phyloP scores from a whole-genome alignment of 2,113 vertebrate species.

The Hippocampus barbouri region DNA sequence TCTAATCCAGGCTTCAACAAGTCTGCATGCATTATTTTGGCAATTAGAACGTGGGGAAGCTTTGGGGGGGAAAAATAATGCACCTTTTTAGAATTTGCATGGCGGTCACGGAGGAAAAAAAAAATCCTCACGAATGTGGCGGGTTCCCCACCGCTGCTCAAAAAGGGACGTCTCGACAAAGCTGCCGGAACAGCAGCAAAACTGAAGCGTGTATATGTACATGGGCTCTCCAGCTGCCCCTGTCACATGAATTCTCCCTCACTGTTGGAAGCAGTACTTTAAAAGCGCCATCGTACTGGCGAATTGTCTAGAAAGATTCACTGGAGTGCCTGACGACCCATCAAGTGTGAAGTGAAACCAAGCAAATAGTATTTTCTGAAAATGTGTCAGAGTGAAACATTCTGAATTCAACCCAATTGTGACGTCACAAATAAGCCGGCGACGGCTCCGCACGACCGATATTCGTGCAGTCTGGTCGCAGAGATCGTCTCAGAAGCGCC shows the following conservation, averaged over 20 bases:
- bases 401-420: too few relatives aligned
- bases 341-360: neutral
- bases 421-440: too few relatives aligned
- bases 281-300: neutral
- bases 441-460: too few relatives aligned
- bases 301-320: neutral
- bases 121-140: neutral
- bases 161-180: constrained; percentile 38
- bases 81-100: neutral
- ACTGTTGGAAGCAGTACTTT: neutral
- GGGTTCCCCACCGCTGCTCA: neutral
- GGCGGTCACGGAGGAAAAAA: neutral
- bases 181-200: constrained; percentile 52
- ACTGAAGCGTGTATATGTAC: constrained; percentile 67
- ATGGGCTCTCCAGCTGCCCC: constrained; percentile 58
- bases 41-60: constrained; percentile 19
- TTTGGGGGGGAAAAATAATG: neutral
- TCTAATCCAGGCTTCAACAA: constrained; percentile 69
- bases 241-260: constrained; percentile 35
- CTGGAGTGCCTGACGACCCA: neutral
- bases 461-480: too few relatives aligned
- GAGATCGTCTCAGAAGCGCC: too few relatives aligned
- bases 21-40: constrained; percentile 70
- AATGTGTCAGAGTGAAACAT: too few relatives aligned
- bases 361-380: neutral